Evolutionary conservation across 1,140 invertebrate genomes (phyloP), one percentile per base, ranked within the genome.

Genomic region (Drosophila novamexicana): DNA sequence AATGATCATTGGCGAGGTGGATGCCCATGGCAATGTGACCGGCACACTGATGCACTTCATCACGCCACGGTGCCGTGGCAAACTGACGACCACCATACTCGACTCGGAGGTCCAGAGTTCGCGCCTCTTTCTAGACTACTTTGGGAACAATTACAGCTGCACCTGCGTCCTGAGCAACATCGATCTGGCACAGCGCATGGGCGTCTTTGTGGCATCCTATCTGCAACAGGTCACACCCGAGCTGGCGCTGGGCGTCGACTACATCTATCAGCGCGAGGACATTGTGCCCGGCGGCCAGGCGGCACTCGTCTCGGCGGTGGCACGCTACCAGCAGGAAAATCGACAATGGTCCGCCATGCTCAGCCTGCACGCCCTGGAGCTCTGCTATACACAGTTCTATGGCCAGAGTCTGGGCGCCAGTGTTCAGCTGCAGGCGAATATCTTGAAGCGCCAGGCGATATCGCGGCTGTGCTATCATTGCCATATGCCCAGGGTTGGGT

Each of bases 381-480:
- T 77, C 8, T 77, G 75, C 63, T 77, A 64, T n/a, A 18, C 63
- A 0, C 75, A 77, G 58, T 9, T 44, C 12, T 77, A 77, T 49
- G 64, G 63, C 36, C 1, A 53, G 18, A 57, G 29, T 9, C 10
- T 74, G 12, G 44, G 69, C 12, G 70, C 75, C 45, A 54, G 58
- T 18, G 70, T 77, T 0, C 58, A 77, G 7, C 14, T 74, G 52
- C 39, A 50, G 6, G 75, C 70, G 14, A 53, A 77, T 18, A 58
- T 77, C 4, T 18, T 68, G 14, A 63, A 67, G 29, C 75, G 58
- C 6, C 58, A 67, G 47, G 58, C 75, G 6, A 16, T 68, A 6
- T 22, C 64, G 5, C 22, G 58, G 0, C 44, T 77, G 0, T 66
- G 63, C 47, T 74, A 68, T 32, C 70, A 74, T 18, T 77, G 75